phyloP scores from a whole-genome alignment of 2,797 vertebrate species.

The Peromyscus aztecus region DNA sequence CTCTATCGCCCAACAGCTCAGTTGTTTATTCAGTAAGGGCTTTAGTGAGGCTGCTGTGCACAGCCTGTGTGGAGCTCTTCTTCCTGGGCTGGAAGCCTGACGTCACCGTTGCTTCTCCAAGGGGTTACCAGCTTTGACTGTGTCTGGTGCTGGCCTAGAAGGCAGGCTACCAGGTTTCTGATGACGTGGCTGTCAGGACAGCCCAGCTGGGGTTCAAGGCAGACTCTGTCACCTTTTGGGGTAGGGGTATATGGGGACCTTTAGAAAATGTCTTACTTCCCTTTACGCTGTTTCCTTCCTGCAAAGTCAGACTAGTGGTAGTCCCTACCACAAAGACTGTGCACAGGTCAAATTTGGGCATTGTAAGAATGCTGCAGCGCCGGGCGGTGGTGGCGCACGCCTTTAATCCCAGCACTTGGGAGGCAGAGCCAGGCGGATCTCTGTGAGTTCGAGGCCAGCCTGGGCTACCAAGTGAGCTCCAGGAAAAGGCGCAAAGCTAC shows the following conservation, averaged over 20 bases:
- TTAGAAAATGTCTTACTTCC: background rate
- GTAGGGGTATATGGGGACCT: background rate
- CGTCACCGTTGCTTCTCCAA: background rate
- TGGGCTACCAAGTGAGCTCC: too few species aligned
- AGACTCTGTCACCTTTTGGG: background rate
- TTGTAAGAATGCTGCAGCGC: background rate
- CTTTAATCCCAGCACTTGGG: too few species aligned
- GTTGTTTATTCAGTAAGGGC: background rate
- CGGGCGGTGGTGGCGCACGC: too few species aligned
- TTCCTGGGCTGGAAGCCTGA: background rate
- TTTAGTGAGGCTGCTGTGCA: background rate
- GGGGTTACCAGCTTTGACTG: background rate
- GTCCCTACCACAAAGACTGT: background rate
- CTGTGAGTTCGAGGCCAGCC: too few species aligned
- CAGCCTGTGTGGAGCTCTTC: background rate
- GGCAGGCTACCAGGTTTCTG: background rate
- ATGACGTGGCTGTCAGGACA: background rate
- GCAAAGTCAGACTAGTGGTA: background rate
- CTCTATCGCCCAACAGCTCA: background rate
- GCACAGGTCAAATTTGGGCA: background rate
- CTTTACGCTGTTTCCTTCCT: background rate
- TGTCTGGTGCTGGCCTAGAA: background rate
- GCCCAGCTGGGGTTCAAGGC: background rate
- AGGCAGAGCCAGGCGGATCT: too few species aligned
- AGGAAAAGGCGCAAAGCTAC: too few species aligned